Conservation (phyloP, 2,888 invertebrate genomes). For the Galerucella nymphaeae region DNA sequence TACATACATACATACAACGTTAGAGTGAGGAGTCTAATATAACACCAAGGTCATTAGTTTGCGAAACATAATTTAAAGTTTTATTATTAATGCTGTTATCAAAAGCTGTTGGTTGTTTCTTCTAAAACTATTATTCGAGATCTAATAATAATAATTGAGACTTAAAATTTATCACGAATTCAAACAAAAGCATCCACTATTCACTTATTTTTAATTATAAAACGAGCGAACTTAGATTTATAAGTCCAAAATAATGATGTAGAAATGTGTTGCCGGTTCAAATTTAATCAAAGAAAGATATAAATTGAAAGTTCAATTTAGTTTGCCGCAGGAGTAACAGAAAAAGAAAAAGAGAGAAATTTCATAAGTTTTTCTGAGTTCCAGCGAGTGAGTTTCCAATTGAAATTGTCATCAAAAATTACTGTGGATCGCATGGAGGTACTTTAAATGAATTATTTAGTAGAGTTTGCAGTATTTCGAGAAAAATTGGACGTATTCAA, state of each 20-base stretch:
- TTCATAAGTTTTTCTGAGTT: conserved; percentile 8
- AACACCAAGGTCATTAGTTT: too few relatives aligned
- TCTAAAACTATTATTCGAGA: too few relatives aligned
- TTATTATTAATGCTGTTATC: too few relatives aligned
- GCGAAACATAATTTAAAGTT: too few relatives aligned
- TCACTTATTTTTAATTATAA: not conserved
- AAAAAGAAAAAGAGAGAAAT: not conserved
- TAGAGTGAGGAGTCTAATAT: too few relatives aligned
- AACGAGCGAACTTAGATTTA: not conserved
- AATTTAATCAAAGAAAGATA: conserved; percentile 8
- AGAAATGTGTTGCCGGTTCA: not conserved
- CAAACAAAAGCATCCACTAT: not conserved
- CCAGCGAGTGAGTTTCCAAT: too few relatives aligned
- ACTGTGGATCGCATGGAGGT: conserved; percentile 2
- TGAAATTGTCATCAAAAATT: conserved; percentile 13
- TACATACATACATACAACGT: too few relatives aligned
- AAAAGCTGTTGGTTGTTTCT: too few relatives aligned
- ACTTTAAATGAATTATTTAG: conserved; percentile 1
- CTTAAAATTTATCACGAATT: too few relatives aligned
- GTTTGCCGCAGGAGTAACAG: not conserved
- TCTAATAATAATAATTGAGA: too few relatives aligned
- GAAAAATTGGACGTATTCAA: too few relatives aligned
- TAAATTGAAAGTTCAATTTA: conserved; percentile 8
- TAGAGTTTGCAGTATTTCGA: not conserved
- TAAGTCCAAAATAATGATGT: not conserved